Conservation (phyloP, 2,113 vertebrate species). For the Actenoides lindsayi region DNA sequence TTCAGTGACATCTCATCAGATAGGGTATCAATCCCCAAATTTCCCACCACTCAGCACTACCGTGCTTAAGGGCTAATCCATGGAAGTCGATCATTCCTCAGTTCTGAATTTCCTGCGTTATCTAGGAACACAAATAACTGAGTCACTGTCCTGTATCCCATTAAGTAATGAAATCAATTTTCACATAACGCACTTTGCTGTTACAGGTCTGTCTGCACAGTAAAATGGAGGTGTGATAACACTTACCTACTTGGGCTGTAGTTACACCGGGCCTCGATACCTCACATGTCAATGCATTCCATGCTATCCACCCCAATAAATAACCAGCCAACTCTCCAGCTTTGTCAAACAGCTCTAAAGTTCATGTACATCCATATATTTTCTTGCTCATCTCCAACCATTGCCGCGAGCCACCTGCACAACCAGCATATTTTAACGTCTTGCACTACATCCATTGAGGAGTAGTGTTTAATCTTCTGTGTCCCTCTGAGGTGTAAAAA, state of each 20-base stretch:
- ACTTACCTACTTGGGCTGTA: not conserved
- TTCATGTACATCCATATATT: not conserved
- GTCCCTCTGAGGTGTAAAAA: not conserved
- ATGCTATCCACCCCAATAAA: not conserved
- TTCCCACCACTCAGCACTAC: not conserved
- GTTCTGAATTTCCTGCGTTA: not conserved
- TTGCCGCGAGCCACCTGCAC: not conserved
- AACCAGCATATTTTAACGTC: not conserved
- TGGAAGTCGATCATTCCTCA: not conserved
- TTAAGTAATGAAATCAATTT: not conserved
- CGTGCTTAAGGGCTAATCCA: not conserved
- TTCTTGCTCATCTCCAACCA: not conserved
- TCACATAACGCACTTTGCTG: not conserved
- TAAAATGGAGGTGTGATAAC: not conserved
- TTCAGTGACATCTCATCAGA: not conserved
- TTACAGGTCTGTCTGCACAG: not conserved
- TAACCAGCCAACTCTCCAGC: not conserved
- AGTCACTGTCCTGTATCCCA: not conserved
- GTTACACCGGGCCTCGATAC: not conserved
- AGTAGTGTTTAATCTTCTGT: not conserved
- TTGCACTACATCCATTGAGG: not conserved
- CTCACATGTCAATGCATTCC: not conserved
- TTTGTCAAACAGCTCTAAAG: not conserved
- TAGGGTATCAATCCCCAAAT: not conserved
- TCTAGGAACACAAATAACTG: not conserved